These are phyloP conservation scores for Chlorodrepanis virens DNA, from an alignment of 2,113 vertebrate species.

Conservation along the genomic window DNA sequence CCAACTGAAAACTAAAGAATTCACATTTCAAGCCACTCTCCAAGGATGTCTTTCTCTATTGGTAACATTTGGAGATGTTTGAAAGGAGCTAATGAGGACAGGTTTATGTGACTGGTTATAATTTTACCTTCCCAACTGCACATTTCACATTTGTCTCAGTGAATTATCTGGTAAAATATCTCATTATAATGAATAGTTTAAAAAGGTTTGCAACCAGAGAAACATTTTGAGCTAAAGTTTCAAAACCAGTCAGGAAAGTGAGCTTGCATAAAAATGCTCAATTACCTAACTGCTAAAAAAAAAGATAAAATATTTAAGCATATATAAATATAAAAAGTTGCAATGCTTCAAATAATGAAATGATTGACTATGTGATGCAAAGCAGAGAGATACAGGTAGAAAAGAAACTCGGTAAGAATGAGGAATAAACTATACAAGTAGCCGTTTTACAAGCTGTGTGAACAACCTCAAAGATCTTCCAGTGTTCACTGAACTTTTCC, in stretches of 20 bases:
- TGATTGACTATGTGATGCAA: background rate
- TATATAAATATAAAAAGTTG: background rate
- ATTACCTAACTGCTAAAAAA: background rate
- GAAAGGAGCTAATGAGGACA: slow-evolving; percentile 53
- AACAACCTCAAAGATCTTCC: background rate
- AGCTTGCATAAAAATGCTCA: background rate
- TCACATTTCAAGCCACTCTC: slow-evolving; percentile 9
- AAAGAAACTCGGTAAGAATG: background rate
- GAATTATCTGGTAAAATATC: slow-evolving; percentile 43
- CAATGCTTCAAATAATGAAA: background rate
- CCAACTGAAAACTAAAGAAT: background rate
- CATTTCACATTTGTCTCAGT: slow-evolving; percentile 23
- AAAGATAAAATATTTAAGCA: background rate
- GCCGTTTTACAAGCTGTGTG: background rate
- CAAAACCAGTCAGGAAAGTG: background rate
- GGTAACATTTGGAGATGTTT: slow-evolving; percentile 54
- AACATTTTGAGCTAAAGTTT: background rate
- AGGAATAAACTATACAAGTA: background rate
- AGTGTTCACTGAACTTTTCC: background rate
- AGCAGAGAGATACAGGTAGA: background rate
- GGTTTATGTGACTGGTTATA: slow-evolving; percentile 57
- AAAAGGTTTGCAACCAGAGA: background rate
- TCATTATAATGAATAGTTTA: background rate
- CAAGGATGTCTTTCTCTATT: slow-evolving; percentile 1
- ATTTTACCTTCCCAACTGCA: slow-evolving; percentile 26